Evolutionary conservation across 1,140 invertebrate species (phyloP).

Genomic region (Hestina assimilis): DNA sequence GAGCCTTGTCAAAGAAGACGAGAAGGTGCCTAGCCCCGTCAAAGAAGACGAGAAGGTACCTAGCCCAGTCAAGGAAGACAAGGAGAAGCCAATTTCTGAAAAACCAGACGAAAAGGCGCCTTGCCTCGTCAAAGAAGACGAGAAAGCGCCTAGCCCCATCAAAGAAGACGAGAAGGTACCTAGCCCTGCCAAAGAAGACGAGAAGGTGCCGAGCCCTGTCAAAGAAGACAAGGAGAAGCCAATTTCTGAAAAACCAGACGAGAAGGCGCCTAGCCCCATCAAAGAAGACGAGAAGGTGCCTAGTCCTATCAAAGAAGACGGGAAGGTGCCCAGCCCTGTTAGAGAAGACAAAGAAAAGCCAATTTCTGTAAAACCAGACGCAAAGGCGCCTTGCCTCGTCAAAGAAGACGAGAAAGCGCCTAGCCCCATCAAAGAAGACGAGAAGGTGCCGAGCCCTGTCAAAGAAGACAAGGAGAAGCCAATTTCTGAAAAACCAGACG

Average conservation of each 20-base stretch:
- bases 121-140: not conserved
- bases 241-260: too few relatives aligned
- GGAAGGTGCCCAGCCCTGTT: conserved; percentile 19
- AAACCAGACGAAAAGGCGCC: not conserved
- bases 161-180: conserved; percentile 2
- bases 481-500: not conserved
- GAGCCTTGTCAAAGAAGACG: too few relatives aligned
- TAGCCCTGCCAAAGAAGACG: conserved; percentile 2
- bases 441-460: not conserved
- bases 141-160: not conserved
- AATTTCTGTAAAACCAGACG: not conserved
- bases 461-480: not conserved
- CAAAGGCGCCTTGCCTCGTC: conserved; percentile 7
- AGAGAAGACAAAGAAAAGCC: not conserved
- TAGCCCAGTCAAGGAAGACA: conserved; percentile 12
- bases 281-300: not conserved
- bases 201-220: too few relatives aligned
- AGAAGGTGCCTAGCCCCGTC: conserved; percentile 16
- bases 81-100: not conserved
- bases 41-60: conserved; percentile 15
- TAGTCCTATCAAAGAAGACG: not conserved
- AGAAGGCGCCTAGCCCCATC: not conserved
- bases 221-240: too few relatives aligned
- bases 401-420: conserved; percentile 14
- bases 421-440: conserved; percentile 1